Percentiles rank a stretch among this genome's conserved stretches.
These are phyloP conservation scores for Nasonia oneida DNA, from an alignment of 2,888 invertebrate species.

Conservation along the genomic window DNA sequence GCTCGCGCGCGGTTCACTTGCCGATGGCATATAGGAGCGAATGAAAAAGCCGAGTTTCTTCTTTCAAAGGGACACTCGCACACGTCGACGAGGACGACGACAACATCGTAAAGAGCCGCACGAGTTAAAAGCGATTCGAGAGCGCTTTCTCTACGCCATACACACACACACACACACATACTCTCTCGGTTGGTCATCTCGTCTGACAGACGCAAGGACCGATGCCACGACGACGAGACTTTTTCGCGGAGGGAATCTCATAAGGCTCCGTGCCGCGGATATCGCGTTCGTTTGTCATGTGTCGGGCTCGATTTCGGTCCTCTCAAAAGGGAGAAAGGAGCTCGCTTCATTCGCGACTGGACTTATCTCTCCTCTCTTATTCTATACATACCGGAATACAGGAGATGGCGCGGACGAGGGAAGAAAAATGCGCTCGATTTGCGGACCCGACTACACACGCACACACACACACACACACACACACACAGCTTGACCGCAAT, in stretches of 20 bases:
- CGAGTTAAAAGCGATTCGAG: conserved; percentile 59
- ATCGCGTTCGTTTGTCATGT: conserved; percentile 57
- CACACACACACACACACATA: background rate
- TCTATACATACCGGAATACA: background rate
- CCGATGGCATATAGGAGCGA: conserved; percentile 20
- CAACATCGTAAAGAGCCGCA: conserved; percentile 63
- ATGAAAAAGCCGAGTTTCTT: conserved; percentile 63
- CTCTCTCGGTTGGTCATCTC: conserved; percentile 41
- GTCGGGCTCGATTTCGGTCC: conserved; percentile 53
- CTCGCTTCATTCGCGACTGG: background rate
- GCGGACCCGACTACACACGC: background rate
- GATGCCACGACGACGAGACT: background rate
- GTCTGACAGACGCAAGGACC: conserved; percentile 50
- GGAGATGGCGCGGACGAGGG: background rate
- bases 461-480: no score
- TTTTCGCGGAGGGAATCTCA: conserved; percentile 34
- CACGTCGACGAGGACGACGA: conserved; percentile 46
- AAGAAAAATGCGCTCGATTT: conserved; percentile 6
- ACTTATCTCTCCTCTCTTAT: background rate
- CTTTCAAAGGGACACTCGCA: conserved; percentile 64
- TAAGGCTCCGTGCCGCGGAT: conserved; percentile 38
- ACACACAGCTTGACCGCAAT: background rate
- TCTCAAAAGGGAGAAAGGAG: conserved; percentile 8
- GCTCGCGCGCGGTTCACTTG: conserved; percentile 24
- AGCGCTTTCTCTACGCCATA: conserved; percentile 39